Evolutionary conservation across 2,797 vertebrate species (phyloP), one percentile per base, ranked within the genome.

Genomic region (Hafferia zeledoni): DNA sequence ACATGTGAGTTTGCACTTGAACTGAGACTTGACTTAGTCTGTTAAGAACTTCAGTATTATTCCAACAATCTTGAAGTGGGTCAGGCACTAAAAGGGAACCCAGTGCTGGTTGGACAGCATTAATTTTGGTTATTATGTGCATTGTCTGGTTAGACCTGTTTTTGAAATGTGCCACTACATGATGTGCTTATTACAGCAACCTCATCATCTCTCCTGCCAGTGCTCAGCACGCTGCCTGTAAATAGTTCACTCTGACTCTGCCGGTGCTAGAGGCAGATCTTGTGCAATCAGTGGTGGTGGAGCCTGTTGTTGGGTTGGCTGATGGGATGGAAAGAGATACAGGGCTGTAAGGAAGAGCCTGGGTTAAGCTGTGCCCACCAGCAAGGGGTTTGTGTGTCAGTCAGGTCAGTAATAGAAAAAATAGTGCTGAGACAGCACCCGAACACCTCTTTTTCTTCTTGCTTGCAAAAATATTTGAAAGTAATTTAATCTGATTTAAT

Each of bases 61-160:
- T 81, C 72, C 84, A 85, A 7, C 13, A 31, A 47, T 52, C 57
- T 46, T 46, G 27, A 97, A 95, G 70, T 91, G 93, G 92, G 90
- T 92, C 92, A 93, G 77, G 84, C 74, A 70, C 87, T 68, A 82
- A 90, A 93, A 92, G 82, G 84, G 79, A 96, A 95, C 93, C 61
- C 55, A 55, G 43, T 44, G 60, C 55, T 92, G 75, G 93, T 65
- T 91, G 93, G 79, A 68, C 89, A 83, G 84, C 90, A 49, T 91
- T 94, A 91, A 83, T 93, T 87, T 53, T 35, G 61, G 67, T 89
- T 94, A 83, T 92, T 87, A 94, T 56, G 71, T 83, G 67, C 89
- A 28, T 95, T 76, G 86, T 89, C 96, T 75, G 87, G 96, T 94
- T 96, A 96, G 88, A 97, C 97, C 94, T 97, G 97, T 97, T 97